Conservation (phyloP, 2,113 vertebrate genomes). For the Oriolus oriolus region DNA sequence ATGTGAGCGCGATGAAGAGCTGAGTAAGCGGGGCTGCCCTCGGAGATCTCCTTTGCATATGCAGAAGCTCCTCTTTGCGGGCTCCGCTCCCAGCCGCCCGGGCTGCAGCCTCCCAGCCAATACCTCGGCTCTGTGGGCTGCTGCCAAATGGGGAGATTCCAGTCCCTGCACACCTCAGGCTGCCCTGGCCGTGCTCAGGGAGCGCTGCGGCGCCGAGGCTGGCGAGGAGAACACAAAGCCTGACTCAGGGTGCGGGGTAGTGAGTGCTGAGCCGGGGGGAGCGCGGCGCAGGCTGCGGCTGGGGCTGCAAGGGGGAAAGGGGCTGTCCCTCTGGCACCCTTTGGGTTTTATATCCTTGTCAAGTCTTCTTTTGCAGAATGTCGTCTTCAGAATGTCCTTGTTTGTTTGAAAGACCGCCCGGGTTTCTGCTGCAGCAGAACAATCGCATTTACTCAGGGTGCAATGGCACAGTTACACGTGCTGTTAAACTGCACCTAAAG, state of each 20-base stretch:
- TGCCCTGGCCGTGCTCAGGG: not conserved
- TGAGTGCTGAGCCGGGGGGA: not conserved
- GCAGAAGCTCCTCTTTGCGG: not conserved
- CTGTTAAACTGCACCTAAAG: not conserved
- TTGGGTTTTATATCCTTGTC: not conserved
- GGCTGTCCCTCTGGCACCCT: not conserved
- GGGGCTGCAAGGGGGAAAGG: not conserved
- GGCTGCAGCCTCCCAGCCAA: not conserved
- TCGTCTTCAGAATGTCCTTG: accelerated
- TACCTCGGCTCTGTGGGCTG: not conserved
- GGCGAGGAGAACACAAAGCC: not conserved
- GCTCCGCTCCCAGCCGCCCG: not conserved
- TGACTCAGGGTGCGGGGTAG: not conserved
- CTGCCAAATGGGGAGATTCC: not conserved
- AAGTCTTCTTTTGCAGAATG: not conserved
- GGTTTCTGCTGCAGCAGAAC: not conserved
- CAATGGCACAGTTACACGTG: accelerated
- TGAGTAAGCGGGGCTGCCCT: not conserved
- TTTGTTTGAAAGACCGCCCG: too few relatives aligned
- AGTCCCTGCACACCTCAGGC: not conserved
- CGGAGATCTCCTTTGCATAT: not conserved
- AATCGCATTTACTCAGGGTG: not conserved
- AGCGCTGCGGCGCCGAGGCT: not conserved
- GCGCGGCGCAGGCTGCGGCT: not conserved
- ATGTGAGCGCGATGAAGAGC: not conserved